Evolutionary conservation across 2,888 invertebrate species (phyloP).

Genomic region (Apotomis capreana): DNA sequence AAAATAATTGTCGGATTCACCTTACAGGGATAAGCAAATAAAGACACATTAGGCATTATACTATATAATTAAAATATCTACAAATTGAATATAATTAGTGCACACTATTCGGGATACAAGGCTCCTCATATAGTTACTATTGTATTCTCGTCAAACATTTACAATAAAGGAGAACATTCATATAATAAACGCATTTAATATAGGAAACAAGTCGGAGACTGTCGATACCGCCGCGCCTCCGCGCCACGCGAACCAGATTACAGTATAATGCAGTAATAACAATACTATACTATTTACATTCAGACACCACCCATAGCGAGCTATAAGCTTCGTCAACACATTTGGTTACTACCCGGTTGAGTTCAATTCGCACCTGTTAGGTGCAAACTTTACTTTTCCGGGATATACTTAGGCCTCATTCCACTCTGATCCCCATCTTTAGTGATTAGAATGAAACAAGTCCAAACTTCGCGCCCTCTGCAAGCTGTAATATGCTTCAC

Average conservation of each 20-base stretch:
- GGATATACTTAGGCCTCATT: background rate
- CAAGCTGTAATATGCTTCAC: slow-evolving; percentile 77
- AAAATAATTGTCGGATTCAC: slow-evolving; percentile 73
- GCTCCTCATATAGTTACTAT: slow-evolving; percentile 66
- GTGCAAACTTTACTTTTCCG: background rate
- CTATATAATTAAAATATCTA: slow-evolving; percentile 84
- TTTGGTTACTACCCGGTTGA: slow-evolving; percentile 39
- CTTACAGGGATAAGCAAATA: slow-evolving; percentile 74
- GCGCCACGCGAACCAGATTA: slow-evolving; percentile 75
- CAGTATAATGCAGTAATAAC: slow-evolving; percentile 73
- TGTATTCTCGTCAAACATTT: slow-evolving; percentile 75
- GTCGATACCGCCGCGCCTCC: slow-evolving; percentile 59
- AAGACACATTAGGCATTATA: slow-evolving; percentile 81
- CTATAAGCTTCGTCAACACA: slow-evolving; percentile 44
- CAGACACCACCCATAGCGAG: slow-evolving; percentile 41
- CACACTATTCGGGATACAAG: slow-evolving; percentile 74
- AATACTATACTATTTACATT: slow-evolving; percentile 76
- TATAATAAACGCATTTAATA: slow-evolving; percentile 80
- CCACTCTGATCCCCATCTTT: background rate
- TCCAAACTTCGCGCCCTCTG: slow-evolving; percentile 11
- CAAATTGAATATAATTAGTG: slow-evolving; percentile 81
- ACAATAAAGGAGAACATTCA: slow-evolving; percentile 82
- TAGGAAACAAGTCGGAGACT: slow-evolving; percentile 80
- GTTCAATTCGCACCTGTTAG: background rate
- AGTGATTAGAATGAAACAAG: background rate